Evolutionary conservation across 2,113 vertebrate species (phyloP).

Genomic region (Rattus norvegicus): GRCr8 NC_086032.1:2518501-2519000

Average conservation of each 20-base stretch:
- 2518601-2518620: neutral
- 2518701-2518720: neutral
- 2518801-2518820: neutral
- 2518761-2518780: neutral
- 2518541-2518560: neutral
- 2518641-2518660: neutral
- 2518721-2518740: neutral
- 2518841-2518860: neutral
- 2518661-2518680: neutral
- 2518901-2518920: neutral
- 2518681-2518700: neutral
- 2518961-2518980: neutral
- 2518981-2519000: neutral
- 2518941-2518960: neutral
- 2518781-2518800: neutral
- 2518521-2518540: neutral
- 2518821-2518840: neutral
- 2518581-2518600: slow-evolving; percentile 9
- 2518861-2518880: too few species aligned
- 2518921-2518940: neutral
- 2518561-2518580: neutral
- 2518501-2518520: neutral
- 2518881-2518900: neutral
- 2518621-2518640: neutral
- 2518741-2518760: neutral